Conservation (phyloP, 1,140 invertebrate genomes). For the Ceratoteleas bidentatus region DNA sequence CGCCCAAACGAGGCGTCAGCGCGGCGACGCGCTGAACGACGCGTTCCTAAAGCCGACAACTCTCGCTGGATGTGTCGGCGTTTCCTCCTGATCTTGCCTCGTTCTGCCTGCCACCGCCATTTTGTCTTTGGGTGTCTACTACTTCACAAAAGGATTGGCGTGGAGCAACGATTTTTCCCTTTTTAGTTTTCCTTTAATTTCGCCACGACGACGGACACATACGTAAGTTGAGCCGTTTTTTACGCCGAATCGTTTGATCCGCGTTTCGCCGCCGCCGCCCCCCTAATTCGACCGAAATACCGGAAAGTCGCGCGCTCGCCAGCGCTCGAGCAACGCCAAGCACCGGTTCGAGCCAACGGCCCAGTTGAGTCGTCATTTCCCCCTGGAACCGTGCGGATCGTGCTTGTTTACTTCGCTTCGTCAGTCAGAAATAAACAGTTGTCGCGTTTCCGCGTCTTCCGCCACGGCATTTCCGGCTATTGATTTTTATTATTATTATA, state of each 20-base stretch:
- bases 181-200: constrained; percentile 69
- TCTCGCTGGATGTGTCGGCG: constrained; percentile 1
- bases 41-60: constrained; percentile 13
- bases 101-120: constrained; percentile 36
- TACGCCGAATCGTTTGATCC: not conserved
- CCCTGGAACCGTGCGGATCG: too few species aligned
- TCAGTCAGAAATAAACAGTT: too few species aligned
- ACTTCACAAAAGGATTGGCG: constrained; percentile 55
- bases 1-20: not conserved
- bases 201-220: constrained; percentile 65
- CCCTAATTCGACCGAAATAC: not conserved
- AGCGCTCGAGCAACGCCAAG: constrained; percentile 44
- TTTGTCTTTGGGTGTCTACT: constrained; percentile 63
- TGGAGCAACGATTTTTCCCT: constrained; percentile 51
- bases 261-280: not conserved
- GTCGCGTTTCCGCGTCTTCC: too few species aligned
- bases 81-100: constrained; percentile 37
- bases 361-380: too few species aligned
- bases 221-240: constrained; percentile 51
- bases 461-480: too few species aligned
- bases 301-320: not conserved
- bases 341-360: constrained; percentile 31
- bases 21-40: not conserved
- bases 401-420: too few species aligned
- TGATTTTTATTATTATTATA: too few species aligned